A percentile compares a stretch with the other conserved stretches of the same genome.
Conservation (phyloP, 2,797 vertebrate genomes). For the Glossophaga mutica region DNA sequence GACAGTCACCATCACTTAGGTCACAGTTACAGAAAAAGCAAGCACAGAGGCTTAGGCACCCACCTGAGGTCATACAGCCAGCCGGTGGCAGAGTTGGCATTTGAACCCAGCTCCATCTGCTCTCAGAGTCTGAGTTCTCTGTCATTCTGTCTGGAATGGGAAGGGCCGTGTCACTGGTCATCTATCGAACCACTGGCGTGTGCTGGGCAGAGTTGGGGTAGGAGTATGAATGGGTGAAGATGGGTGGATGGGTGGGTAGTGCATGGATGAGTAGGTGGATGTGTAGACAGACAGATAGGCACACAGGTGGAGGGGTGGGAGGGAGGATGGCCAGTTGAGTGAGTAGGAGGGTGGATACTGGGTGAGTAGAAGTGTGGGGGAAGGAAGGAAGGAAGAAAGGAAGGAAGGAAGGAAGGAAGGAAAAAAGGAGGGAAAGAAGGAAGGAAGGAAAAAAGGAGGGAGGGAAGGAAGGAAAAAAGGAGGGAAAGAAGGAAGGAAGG, state of each 20-base stretch:
- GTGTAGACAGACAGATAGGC: no score
- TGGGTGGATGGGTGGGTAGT: neutral
- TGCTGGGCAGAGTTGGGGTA: neutral
- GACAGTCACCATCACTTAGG: neutral
- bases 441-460: no score
- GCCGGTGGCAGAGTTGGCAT: neutral
- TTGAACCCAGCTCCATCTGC: neutral
- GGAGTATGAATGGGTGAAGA: neutral
- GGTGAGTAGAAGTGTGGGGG: neutral
- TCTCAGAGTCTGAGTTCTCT: neutral
- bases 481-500: no score
- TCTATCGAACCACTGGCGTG: neutral
- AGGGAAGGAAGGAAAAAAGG: no score
- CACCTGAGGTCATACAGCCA: neutral
- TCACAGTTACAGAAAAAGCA: neutral
- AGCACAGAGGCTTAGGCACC: neutral
- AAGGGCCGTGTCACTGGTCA: neutral
- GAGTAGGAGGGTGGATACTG: neutral
- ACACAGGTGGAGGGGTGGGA: rapidly evolving
- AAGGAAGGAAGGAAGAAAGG: no score
- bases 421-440: neutral
- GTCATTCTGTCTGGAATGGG: neutral
- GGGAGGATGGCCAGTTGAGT: neutral
- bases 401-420: no score
- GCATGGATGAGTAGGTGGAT: no score